Conservation (phyloP, 2,797 vertebrate species). For the Anolis apletophallus region DNA sequence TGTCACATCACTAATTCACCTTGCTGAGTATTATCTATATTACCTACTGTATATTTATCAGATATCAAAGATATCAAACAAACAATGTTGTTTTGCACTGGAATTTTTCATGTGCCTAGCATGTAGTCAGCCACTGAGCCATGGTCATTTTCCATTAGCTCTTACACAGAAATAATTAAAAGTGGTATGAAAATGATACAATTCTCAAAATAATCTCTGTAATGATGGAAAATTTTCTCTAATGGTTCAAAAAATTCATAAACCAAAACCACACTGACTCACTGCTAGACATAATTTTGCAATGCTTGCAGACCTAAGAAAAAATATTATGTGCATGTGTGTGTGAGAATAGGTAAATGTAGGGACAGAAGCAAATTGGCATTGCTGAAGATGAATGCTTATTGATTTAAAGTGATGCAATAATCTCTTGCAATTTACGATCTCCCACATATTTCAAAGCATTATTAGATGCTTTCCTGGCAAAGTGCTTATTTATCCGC, state of each 20-base stretch:
- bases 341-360: not conserved
- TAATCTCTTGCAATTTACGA: not conserved
- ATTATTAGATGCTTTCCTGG: not conserved
- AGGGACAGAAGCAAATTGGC: slow-evolving; percentile 42
- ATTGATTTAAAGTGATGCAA: slow-evolving; percentile 20
- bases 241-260: no score
- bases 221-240: no score
- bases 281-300: slow-evolving; percentile 4
- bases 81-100: not conserved
- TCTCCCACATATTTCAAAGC: slow-evolving; percentile 23
- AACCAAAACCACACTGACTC: no score
- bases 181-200: not conserved
- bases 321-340: slow-evolving; percentile 22
- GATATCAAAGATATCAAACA: not conserved
- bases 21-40: not conserved
- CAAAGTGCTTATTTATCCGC: not conserved
- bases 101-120: no score
- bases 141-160: not conserved
- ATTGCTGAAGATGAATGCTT: slow-evolving; percentile 50
- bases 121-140: not conserved
- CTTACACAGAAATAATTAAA: not conserved
- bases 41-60: not conserved
- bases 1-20: not conserved
- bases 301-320: not conserved
- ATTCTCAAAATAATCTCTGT: no score